Base-by-base conservation (phyloP, 2,888 invertebrate species). In the Druceiella hillmani region DNA sequence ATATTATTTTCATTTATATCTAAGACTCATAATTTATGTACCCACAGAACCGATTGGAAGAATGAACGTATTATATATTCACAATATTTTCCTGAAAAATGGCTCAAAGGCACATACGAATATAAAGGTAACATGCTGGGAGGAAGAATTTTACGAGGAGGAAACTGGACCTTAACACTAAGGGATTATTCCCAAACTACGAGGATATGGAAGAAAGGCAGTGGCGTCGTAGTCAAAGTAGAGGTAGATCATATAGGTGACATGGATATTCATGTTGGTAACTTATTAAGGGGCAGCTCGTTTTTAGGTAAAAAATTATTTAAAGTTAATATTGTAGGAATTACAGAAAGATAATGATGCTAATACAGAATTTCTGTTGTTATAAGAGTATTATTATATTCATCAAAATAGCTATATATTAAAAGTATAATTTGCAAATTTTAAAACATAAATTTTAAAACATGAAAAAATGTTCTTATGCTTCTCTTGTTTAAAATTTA, bases 1-100 rank as follows among this genome's bases (percentile, higher is more conserved):
- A n/a, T n/a, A n/a, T n/a, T n/a, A n/a, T n/a, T n/a, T n/a, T n/a
- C n/a, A n/a, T n/a, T n/a, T n/a, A n/a, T n/a, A n/a, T n/a, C n/a
- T n/a, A n/a, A n/a, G n/a, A n/a, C n/a, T n/a, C n/a, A n/a, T n/a
- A n/a, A n/a, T n/a, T n/a, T n/a, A n/a, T n/a, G n/a, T n/a, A n/a
- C n/a, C n/a, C n/a, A n/a, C 62, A 83, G 83, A 55, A 79, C 78
- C 7, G 81, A 85, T 55, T 70, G 74, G 59, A 69, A 74, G 7
- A 77, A 79, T 49, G 64, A 79, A 41, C 68, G 74, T 27, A 76
- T 89, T 3, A 75, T 83, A 39, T 86, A 87, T 53, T 80, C 86
- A 0, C 89, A 89, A 60, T 83, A 82, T 57, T 89, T 89, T 57
- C 88, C 88, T 1, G 86, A 87, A 51, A 89, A 89, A 54, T 76